Base-by-base conservation (phyloP, 1,140 invertebrate genomes). In the Cydia pomonella region DNA sequence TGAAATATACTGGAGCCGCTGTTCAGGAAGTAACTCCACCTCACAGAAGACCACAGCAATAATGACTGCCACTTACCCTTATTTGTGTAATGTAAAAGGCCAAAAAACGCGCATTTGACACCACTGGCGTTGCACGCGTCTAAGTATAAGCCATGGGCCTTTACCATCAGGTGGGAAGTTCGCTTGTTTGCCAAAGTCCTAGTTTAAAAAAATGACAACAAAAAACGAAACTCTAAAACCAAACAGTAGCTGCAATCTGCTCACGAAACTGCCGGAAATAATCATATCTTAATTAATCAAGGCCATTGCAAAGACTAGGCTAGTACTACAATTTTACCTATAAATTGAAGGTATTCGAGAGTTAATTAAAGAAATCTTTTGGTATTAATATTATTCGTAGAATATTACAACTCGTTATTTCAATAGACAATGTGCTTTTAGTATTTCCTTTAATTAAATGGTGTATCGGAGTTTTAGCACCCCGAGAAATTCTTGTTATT, bases 361-460 rank as follows among this genome's bases (percentile, higher is more conserved):
- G 12, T 33, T 33, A 7, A 29, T 29, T 0, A 29, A 7, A 16
- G 44, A 47, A 6, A 47, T 47, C 41, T 47, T 47, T 47, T 16
- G 13, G 13, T 47, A 47, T 47, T 47, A 12, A 47, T 47, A 21
- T 59, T 23, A 59, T 23, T 23, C 23, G 6, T 59, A 18, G 1
- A 50, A 50, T 3, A 21, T 9, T n/a, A 59, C 3, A 47, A 47
- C 7, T 78, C 44, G 73, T 73, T 38, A 69, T 44, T 76, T 77
- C 6, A 73, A 77, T 78, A 72, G 21, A 77, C 72, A 73, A 62
- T 66, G 47, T 69, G 12, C 64, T 63, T 59, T 25, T 44, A 66
- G 33, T 33, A 75, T 66, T 72, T 53, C 69, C 18, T 47, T 72
- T 5, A 41, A 41, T 63, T 41, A 47, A 76, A 29, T 62, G 53